These are phyloP conservation scores for Actenoides hombroni DNA, from an alignment of 2,113 vertebrate genomes.

Conservation along the genomic window DNA sequence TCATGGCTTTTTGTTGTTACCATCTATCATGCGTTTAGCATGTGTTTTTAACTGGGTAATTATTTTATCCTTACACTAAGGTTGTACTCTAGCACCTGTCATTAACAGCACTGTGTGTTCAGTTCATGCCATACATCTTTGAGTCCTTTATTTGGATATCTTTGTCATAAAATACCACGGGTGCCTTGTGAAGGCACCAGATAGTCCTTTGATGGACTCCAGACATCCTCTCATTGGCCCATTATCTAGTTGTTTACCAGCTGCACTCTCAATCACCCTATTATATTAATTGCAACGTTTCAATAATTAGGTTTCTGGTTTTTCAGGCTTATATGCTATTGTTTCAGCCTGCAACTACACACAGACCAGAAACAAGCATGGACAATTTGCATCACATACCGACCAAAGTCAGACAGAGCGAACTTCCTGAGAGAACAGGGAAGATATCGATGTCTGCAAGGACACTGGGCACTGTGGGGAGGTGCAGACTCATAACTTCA, in stretches of 20 bases:
- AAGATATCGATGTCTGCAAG: neutral
- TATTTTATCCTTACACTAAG: neutral
- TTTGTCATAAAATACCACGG: neutral
- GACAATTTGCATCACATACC: neutral
- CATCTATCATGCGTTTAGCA: neutral
- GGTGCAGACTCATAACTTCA: fast-evolving
- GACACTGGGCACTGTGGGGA: fast-evolving
- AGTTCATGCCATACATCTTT: neutral
- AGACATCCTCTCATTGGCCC: neutral
- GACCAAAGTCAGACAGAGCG: neutral
- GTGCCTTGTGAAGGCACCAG: neutral
- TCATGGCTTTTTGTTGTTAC: neutral
- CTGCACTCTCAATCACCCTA: neutral
- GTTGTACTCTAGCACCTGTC: neutral
- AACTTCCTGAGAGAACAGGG: neutral
- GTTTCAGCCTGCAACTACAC: neutral
- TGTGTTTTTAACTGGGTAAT: neutral
- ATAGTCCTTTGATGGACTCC: neutral
- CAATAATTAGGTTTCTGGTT: conserved; percentile 25
- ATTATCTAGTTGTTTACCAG: conserved; percentile 1
- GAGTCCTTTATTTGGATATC: neutral
- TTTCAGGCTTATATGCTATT: neutral
- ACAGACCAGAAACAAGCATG: neutral
- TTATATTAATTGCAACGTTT: neutral
- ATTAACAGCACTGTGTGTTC: neutral